Base-by-base conservation (phyloP, 2,113 vertebrate species). In the Lamprotornis superbus region DNA sequence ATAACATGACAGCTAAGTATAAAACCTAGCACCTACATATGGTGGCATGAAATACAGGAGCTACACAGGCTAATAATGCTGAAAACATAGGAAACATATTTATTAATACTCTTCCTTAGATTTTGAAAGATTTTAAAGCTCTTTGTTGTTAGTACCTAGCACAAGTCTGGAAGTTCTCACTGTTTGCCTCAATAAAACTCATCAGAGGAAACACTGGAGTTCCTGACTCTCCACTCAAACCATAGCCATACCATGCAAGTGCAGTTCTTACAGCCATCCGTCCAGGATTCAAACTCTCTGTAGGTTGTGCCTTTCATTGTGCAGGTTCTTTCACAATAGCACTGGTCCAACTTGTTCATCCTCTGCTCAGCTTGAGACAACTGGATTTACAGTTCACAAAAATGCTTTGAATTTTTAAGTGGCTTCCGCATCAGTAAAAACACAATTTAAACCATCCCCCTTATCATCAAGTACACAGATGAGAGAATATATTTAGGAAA, bases 271-370 rank as follows among this genome's bases (percentile, higher is more conserved):
- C 99, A 99, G 98, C 99, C 99, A 79, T 99, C 99, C 91, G 98
- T 99, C 99, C 99, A 99, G 83, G 98, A 98, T 94, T 99, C 99
- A 68, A 99, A 98, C 96, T 99, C 99, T 96, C 99, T 98, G 98
- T 99, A 99, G 96, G 98, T 98, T 78, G 81, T 97, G 86, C 98
- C 99, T 97, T 99, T 99, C 98, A 98, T 96, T 69, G 97, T 99
- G 98, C 99, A 99, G 64, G 99, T 99, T 97, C 99, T 98, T 97
- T 99, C 99, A 98, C 99, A 99, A 96, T 99, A 99, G 98, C 99
- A 99, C 93, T 99, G 99, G 95, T 99, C 99, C 98, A 99, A 93
- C 71, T 98, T 99, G 97, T 99, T 99, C 99, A 99, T 99, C 97
- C 98, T 98, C 97, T 99, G 99, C 97, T 99, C 99, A 16, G 99